phyloP scores from a whole-genome alignment of 2,888 invertebrate genomes.

The Limnephilus auricula region DNA sequence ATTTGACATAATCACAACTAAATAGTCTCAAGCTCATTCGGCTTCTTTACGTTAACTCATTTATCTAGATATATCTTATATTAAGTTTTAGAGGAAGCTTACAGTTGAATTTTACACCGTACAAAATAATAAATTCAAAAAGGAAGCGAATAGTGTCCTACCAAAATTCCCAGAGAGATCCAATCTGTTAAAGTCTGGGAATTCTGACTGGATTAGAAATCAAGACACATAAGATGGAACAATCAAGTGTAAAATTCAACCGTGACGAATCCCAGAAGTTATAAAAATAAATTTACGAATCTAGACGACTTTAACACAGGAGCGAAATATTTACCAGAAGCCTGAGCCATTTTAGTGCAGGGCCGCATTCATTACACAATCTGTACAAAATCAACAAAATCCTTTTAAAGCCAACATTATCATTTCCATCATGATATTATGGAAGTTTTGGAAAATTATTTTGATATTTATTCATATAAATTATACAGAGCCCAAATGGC shows the following conservation, averaged over 20 bases:
- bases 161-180: slow-evolving; percentile 62
- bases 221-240: slow-evolving; percentile 33
- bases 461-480: slow-evolving; percentile 49
- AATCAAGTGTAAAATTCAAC: slow-evolving; percentile 63
- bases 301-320: slow-evolving; percentile 61
- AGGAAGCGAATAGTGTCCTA: slow-evolving; percentile 37
- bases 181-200: slow-evolving; percentile 50
- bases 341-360: slow-evolving; percentile 53
- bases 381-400: slow-evolving; percentile 58
- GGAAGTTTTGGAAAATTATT: slow-evolving; percentile 58
- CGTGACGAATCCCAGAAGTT: slow-evolving; percentile 53
- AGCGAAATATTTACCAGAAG: slow-evolving; percentile 58
- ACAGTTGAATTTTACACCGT: slow-evolving; percentile 64
- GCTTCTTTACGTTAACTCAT: slow-evolving; percentile 62
- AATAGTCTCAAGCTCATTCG: slow-evolving; percentile 60
- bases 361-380: slow-evolving; percentile 54
- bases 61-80: slow-evolving; percentile 61
- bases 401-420: slow-evolving; percentile 52
- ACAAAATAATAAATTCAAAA: slow-evolving; percentile 55
- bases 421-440: slow-evolving; percentile 50
- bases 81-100: slow-evolving; percentile 56
- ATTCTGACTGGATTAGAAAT: slow-evolving; percentile 39
- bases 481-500: slow-evolving; percentile 52
- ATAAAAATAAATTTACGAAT: slow-evolving; percentile 67
- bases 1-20: slow-evolving; percentile 48